Base-by-base conservation (phyloP, 2,797 vertebrate species). In the Chiroxiphia lanceolata region DNA sequence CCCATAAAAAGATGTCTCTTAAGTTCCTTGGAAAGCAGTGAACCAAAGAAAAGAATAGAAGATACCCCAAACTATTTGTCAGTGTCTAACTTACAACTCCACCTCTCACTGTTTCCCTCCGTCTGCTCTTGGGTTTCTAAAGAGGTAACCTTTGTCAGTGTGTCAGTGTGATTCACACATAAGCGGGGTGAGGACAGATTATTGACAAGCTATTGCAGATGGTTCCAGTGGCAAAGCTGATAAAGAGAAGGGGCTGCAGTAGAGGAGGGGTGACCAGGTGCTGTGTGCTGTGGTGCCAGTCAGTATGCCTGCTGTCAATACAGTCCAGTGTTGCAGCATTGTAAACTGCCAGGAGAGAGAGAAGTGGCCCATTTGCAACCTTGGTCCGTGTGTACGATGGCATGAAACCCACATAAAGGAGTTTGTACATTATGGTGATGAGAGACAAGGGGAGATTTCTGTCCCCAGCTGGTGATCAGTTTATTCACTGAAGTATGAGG, bases 401-500 rank as follows among this genome's bases (percentile, higher is more conserved):
- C 29, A 26, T 44, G 61, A 95, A 95, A 69, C 51, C 16, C 10
- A 3, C 51, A 19, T 45, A 68, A 77, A 90, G 34, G 14, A 50
- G 51, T 79, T 92, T 89, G 20, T 71, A 36, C 6, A 1, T 59
- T 81, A 71, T 14, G 65, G 63, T 83, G 91, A 83, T 92, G 77
- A 84, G 85, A 92, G 74, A 68, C 71, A 81, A 88, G 82, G 83
- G 74, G 74, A 95, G 87, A 91, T 80, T 65, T 95, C 80, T 87
- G 78, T 94, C 92, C 70, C 88, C 89, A 91, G 65, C 90, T 91
- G 83, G 78, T 87, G 89, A 97, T 94, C 69, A 65, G 80, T 89
- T 95, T 91, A 75, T 88, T 83, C 47, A 17, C 91, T 84, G 75
- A 97, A 97, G 88, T 95, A 89, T 97, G 91, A 97, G 63, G 84